Base-by-base conservation (phyloP, 2,797 vertebrate species). In the Pseudotriccus pelzelni region DNA sequence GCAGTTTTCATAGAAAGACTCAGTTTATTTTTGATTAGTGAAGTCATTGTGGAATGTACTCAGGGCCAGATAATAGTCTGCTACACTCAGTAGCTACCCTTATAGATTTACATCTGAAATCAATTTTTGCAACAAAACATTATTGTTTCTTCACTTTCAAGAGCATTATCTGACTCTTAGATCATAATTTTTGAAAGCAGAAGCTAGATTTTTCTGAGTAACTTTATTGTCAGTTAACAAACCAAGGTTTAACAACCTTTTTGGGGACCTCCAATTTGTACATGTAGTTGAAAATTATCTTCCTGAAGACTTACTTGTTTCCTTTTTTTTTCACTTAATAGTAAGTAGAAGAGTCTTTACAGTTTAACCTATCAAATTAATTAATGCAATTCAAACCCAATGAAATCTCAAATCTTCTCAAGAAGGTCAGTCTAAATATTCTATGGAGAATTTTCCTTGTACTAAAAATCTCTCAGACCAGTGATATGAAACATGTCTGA, bases 231-330 rank as follows among this genome's bases (percentile, higher is more conserved):
- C n/a, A 53, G 18, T 30, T 76, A 76, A 53, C 7, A 89, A 72
- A 24, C 1, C 5, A 58, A 21, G 7, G 3, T 19, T 76, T 64
- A 68, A 78, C 6, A 44, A 22, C 3, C 8, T 23, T 62, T 49
- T 20, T 23, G 3, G 4, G 5, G 5, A 4, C 7, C 28, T 50
- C 11, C 20, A 50, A 19, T 4, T 66, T 59, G 36, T 46, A 59
- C 2, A 10, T 50, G 76, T 53, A 43, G 55, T 46, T 88, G 12
- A 21, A 86, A 84, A 75, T 25, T 58, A 22, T 43, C 7, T 63
- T 79, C 10, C 14, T 39, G 11, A 7, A 24, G 6, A 22, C 8
- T 70, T 43, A n/a, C 2, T 28, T 0, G 0, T 59, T 81, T 81
- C 8, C 2, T 5, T 39, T 77, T 46, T 39, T 62, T 66, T 91